Base-by-base conservation (phyloP, 2,888 invertebrate genomes). In the Harpagoxenus sublaevis region DNA sequence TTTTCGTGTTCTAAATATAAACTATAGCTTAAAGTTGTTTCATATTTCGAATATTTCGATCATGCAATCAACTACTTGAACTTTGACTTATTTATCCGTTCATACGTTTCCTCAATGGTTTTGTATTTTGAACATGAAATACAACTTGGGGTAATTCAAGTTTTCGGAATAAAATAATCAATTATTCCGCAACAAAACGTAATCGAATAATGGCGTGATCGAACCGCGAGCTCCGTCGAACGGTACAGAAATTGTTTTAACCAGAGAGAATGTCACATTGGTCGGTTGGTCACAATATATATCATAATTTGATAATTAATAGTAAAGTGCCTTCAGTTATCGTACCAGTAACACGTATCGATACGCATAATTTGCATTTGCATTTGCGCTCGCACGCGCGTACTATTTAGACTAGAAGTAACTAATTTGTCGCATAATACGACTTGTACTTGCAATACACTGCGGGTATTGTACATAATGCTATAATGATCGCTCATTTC, bases 291-390 rank as follows among this genome's bases (percentile, higher is more conserved):
- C 31, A 35, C 23, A 28, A 45, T 31, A 78, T 2, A 66, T 53
- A 63, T 75, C 10, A 12, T 60, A 57, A 45, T 68, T 78, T 68
- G 15, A 68, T 68, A 57, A 79, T 79, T 79, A 79, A 79, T 57
- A 57, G 15, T 48, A 66, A 77, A 48, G 15, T 39, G 8, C n/a
- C 31, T 9, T n/a, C 15, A 60, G 8, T 23, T 15, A 42, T 0
- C 23, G n/a, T 45, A 31, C 31, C 10, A 70, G 5, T 65, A 65
- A 53, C 51, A 39, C 28, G 18, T 63, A 51, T 8, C 8, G 23
- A 12, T 78, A 23, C 12, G 23, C 12, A 60, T 71, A 71, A 79
- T 79, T 71, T n/a, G n/a, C n/a, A n/a, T n/a, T n/a, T n/a, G n/a
- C n/a, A n/a, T n/a, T 48, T 48, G 18, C 31, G 28, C 35, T 35